Base-by-base conservation (phyloP, 53 echinoderm and acorn worm genomes). In the Patiria pectinifera region DNA sequence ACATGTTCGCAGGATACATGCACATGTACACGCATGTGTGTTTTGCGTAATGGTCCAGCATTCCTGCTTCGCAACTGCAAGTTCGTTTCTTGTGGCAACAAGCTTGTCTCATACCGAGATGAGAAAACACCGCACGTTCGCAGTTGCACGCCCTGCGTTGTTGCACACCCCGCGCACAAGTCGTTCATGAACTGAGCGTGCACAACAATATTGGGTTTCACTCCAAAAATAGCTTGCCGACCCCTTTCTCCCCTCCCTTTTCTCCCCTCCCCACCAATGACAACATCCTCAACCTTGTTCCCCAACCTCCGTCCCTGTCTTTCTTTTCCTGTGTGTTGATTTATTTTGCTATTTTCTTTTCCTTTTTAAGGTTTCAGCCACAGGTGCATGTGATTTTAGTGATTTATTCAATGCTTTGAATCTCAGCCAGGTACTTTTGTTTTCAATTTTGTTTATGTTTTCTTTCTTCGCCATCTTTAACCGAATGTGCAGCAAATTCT, bases 341-440 rank as follows among this genome's bases (percentile, higher is more conserved):
- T n/a, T n/a, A 74, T 69, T 85, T 45, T 85, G 83, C 62, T 61
- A 35, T 85, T 46, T 45, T 44, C 26, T 85, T 85, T 59, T 69
- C 25, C 62, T 19, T 63, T 26, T 14, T 25, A 43, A 85, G 63
- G 85, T 62, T 6, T 45, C 63, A 14, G 9, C n/a, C 13, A 74
- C 69, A 62, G 69, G 62, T 71, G 35, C 86, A 74, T 53, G 86
- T n/a, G 72, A 74, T 86, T 72, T 71, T 35, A 72, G 71, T 23
- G 86, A 86, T 19, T 45, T 72, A 86, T 71, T 22, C 86, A 86
- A 72, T 86, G 49, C 74, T 18, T 62, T 86, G 23, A 86, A 70
- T 86, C 23, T 72, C 71, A 13, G 16, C 49, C 22, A 86, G 86
- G 86, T 86, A 86, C 48, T 71, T 18, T 26, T 62, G 3, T 22